phyloP scores from a whole-genome alignment of 2,113 vertebrate species.

The Spea bombifrons region DNA sequence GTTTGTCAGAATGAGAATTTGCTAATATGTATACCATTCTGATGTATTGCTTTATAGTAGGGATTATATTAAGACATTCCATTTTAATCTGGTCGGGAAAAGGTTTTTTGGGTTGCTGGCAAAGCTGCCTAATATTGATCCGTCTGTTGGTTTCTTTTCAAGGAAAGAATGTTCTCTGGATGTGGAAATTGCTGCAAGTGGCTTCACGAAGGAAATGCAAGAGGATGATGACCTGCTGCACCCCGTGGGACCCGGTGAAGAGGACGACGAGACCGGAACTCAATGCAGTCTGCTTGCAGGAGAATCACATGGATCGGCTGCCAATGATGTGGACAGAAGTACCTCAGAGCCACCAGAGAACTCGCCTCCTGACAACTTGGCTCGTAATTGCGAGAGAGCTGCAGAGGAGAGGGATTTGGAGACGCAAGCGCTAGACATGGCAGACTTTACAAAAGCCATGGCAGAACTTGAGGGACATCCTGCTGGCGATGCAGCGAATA shows the following conservation, averaged over 20 bases:
- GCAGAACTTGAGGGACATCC: slow-evolving; percentile 66
- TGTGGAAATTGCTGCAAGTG: slow-evolving; percentile 85
- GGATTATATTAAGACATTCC: no score
- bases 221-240: slow-evolving; percentile 74
- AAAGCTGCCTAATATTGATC: not conserved
- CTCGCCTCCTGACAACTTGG: not conserved
- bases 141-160: not conserved
- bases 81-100: no score
- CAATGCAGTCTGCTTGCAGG: slow-evolving; percentile 47
- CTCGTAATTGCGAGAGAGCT: slow-evolving; percentile 40
- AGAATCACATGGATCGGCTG: slow-evolving; percentile 45
- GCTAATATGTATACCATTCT: no score
- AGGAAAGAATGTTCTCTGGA: slow-evolving; percentile 74
- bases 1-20: no score
- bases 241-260: slow-evolving; percentile 65
- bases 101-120: no score
- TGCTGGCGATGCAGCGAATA: slow-evolving; percentile 32
- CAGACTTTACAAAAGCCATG: slow-evolving; percentile 68
- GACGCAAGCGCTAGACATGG: slow-evolving; percentile 58
- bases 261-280: slow-evolving; percentile 48
- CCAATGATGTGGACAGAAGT: slow-evolving; percentile 31
- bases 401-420: slow-evolving; percentile 16
- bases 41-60: no score
- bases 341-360: slow-evolving; percentile 25
- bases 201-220: slow-evolving; percentile 84